A percentile compares a stretch with the other conserved stretches of the same genome.
Conservation (phyloP, 2,888 invertebrate genomes). For the Nemotelus nigrinus region DNA sequence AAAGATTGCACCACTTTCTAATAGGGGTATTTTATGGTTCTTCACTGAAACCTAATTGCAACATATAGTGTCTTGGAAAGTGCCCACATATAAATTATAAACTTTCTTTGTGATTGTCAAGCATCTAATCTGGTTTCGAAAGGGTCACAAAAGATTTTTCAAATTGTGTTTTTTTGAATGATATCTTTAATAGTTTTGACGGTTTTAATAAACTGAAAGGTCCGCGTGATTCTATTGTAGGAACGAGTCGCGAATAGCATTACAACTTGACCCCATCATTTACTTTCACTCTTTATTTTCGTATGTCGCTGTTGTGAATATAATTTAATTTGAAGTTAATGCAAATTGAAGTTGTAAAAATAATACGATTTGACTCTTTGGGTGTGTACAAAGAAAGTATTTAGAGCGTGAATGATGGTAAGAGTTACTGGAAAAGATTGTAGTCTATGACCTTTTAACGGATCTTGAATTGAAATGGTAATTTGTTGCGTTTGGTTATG, state of each 20-base stretch:
- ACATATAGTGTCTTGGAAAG: neutral
- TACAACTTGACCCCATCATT: slow-evolving; percentile 39
- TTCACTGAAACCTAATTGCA: neutral
- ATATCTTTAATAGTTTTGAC: slow-evolving; percentile 3
- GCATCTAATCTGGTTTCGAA: slow-evolving; percentile 16
- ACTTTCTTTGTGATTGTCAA: slow-evolving; percentile 21
- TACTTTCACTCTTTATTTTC: slow-evolving; percentile 1
- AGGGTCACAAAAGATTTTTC: neutral
- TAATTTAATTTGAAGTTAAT: slow-evolving; percentile 33
- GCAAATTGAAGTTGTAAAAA: slow-evolving; percentile 29
- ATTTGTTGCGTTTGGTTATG: no score
- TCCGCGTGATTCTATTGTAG: neutral
- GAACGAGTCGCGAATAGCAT: slow-evolving; percentile 1
- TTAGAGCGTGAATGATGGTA: no score
- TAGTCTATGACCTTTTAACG: no score
- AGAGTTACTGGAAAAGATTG: no score
- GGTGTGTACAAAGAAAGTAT: no score
- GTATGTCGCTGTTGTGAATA: slow-evolving; percentile 3
- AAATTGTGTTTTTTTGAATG: neutral
- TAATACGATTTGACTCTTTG: neutral
- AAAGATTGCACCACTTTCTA: neutral
- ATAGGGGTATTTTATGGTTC: neutral
- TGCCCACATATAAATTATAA: neutral
- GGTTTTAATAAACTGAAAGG: slow-evolving; percentile 26
- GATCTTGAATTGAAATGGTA: no score